Percentiles rank a stretch among this genome's conserved stretches.
Conservation (phyloP, 2,797 vertebrate genomes). For the Fundulus diaphanus region DNA sequence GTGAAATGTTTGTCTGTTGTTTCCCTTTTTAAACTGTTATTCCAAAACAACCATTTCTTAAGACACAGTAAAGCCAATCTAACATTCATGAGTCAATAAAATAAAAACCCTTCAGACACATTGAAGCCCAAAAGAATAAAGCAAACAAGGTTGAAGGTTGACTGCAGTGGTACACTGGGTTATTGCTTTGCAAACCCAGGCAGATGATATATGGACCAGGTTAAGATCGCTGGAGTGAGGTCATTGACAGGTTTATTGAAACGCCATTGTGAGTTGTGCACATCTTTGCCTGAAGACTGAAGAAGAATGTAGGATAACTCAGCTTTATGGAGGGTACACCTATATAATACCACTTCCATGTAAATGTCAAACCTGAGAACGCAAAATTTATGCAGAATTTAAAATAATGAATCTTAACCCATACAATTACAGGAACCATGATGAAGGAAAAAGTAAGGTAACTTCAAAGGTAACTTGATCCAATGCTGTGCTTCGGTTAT, state of each 20-base stretch:
- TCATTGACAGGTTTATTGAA: conserved; percentile 61
- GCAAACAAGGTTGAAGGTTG: conserved; percentile 50
- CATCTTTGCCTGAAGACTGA: conserved; percentile 19
- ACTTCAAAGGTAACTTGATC: neutral
- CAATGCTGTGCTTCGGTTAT: neutral
- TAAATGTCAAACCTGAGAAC: conserved; percentile 19
- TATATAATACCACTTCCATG: conserved; percentile 14
- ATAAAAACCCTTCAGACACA: conserved; percentile 56
- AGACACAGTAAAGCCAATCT: conserved; percentile 32
- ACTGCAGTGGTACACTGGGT: conserved; percentile 32
- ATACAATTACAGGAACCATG: neutral
- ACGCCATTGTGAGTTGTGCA: conserved; percentile 58
- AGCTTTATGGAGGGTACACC: conserved; percentile 23
- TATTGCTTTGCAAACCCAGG: conserved; percentile 55
- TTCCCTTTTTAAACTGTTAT: neutral
- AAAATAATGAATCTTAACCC: conserved; percentile 20
- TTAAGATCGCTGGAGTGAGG: conserved; percentile 53
- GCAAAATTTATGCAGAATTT: conserved; percentile 18
- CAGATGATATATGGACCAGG: conserved; percentile 50
- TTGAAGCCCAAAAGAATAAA: conserved; percentile 16
- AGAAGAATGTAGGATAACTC: conserved; percentile 31
- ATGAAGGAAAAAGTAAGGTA: neutral
- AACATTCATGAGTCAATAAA: conserved; percentile 57
- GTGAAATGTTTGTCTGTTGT: neutral
- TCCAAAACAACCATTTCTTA: conserved; percentile 36